Percentiles rank a stretch among this genome's conserved stretches.
Conservation (phyloP, 2,797 vertebrate genomes). For the Furcifer pardalis region DNA sequence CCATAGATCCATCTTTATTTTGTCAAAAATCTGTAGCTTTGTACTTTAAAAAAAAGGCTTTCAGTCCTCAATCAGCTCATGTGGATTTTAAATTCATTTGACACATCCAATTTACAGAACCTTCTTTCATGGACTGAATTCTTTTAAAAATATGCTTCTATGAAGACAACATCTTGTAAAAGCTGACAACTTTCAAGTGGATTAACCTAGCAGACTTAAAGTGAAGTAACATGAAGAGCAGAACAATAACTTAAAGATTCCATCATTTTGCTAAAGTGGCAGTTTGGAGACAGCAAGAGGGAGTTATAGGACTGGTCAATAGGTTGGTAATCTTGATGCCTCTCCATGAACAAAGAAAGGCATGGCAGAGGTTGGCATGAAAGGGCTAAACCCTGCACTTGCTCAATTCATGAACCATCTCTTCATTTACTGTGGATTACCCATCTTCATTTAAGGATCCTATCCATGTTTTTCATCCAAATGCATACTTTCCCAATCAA, state of each 20-base stretch:
- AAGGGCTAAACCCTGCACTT: no score
- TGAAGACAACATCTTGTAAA: not conserved
- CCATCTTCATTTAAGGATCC: no score
- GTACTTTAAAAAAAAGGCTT: constrained; percentile 27
- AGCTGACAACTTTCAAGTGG: not conserved
- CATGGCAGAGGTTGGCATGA: not conserved
- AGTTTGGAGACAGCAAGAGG: not conserved
- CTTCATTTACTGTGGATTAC: no score
- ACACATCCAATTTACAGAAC: not conserved
- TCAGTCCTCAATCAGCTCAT: constrained; percentile 24
- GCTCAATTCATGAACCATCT: no score
- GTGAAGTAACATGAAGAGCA: not conserved
- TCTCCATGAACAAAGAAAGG: not conserved
- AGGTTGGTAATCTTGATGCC: not conserved
- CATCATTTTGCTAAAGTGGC: not conserved
- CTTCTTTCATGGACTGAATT: constrained; percentile 32
- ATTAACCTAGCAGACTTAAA: constrained; percentile 1
- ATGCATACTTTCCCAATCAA: no score
- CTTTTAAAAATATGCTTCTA: constrained; percentile 4
- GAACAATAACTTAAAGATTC: constrained; percentile 1
- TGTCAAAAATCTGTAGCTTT: constrained; percentile 48
- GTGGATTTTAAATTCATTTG: constrained; percentile 16
- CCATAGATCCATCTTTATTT: constrained; percentile 48
- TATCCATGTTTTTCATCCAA: no score
- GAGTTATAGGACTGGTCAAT: not conserved